A percentile compares a stretch with the other conserved stretches of the same genome.
phyloP scores from a whole-genome alignment of 2,888 invertebrate species.

The Cantharis rustica region DNA sequence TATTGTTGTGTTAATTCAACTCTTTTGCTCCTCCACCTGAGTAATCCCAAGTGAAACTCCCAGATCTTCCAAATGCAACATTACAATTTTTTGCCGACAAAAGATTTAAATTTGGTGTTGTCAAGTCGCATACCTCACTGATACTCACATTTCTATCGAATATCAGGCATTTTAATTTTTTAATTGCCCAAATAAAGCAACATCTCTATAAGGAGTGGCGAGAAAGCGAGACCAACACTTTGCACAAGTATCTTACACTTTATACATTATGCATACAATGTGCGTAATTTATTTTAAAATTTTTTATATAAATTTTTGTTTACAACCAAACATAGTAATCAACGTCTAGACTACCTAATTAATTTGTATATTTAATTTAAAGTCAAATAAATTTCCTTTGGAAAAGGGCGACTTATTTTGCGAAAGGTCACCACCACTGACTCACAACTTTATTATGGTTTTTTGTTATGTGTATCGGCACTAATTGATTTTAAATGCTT shows the following conservation, averaged over 20 bases:
- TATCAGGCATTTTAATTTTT: constrained; percentile 40
- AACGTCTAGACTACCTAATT: constrained; percentile 26
- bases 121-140: constrained; percentile 38
- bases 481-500: not conserved
- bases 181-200: constrained; percentile 48
- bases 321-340: not conserved
- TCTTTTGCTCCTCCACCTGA: no score
- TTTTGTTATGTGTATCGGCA: not conserved
- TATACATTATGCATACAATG: constrained; percentile 17
- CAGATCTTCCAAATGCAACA: not conserved
- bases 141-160: constrained; percentile 43
- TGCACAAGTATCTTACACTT: constrained; percentile 11
- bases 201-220: constrained; percentile 46
- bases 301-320: not conserved
- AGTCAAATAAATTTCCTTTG: constrained; percentile 14
- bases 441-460: constrained; percentile 4
- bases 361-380: constrained; percentile 19
- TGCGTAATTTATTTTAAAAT: not conserved
- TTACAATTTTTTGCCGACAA: not conserved
- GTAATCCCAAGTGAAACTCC: no score
- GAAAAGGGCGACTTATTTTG: constrained; percentile 13
- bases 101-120: not conserved
- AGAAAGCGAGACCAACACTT: constrained; percentile 42
- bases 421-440: constrained; percentile 18
- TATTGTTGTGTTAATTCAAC: no score